Evolutionary conservation across 1,140 invertebrate genomes (phyloP), one percentile per base, ranked within the genome.

Genomic region (Pissodes strobi): DNA sequence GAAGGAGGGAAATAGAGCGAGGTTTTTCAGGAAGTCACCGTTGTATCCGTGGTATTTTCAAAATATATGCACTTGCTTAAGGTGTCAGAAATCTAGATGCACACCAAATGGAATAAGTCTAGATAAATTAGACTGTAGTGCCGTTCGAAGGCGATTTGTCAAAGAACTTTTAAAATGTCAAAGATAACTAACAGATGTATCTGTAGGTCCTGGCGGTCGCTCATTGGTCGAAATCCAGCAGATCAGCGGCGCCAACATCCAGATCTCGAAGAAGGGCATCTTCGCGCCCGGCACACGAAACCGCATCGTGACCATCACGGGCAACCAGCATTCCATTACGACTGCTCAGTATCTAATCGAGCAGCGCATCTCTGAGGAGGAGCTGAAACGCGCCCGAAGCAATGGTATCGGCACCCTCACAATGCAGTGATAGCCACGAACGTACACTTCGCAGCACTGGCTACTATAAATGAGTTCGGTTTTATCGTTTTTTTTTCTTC

Each of bases 181-280:
- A n/a, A n/a, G n/a, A n/a, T n/a, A n/a, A n/a, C n/a, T n/a, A n/a
- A n/a, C n/a, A n/a, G n/a, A n/a, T n/a, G n/a, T n/a, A n/a, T n/a
- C 68, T 72, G 27, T 79, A 88, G 88, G 88, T 81, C 95, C 93
- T 72, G 94, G 94, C 76, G 96, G 95, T 66, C 91, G 94, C 81
- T 92, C 92, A 78, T 87, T 98, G 76, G 90, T 96, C 75, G 95
- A 98, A 86, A 95, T 98, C 81, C 95, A 98, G 84, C 92, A 96
- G 81, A 86, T 92, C 79, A 96, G 92, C 79, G 94, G 94, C 78
- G 94, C 95, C 78, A 96, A 92, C 82, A 95, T 98, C 81, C 95
- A 98, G 84, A 97, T 98, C 80, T 97, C 94, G 70, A 98, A 98
- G 86, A 97, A 98, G 84, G 95, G 95, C 76, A 93, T 93, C 74